Conservation (phyloP, 2,888 invertebrate species). For the Cremastobaeus sp. region DNA sequence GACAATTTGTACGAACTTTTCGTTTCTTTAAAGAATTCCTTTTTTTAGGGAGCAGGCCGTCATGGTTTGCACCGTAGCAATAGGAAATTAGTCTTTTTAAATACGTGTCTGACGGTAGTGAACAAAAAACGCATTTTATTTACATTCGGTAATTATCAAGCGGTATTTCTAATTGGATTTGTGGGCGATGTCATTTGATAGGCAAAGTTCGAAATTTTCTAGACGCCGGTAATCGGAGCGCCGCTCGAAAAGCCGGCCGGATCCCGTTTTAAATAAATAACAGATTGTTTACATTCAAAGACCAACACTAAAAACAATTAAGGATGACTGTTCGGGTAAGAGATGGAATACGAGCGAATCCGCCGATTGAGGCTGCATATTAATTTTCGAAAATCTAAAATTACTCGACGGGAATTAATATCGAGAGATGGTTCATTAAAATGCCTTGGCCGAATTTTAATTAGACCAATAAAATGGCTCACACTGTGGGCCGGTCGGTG, state of each 20-base stretch:
- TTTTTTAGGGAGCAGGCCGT: constrained; percentile 50
- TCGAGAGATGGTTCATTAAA: constrained; percentile 32
- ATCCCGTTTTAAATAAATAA: no score
- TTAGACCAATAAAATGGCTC: constrained; percentile 39
- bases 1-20: constrained; percentile 64
- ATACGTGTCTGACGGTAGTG: constrained; percentile 42
- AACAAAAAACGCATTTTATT: constrained; percentile 53
- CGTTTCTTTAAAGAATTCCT: constrained; percentile 40
- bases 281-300: no score
- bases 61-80: constrained; percentile 58
- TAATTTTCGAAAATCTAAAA: constrained; percentile 21
- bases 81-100: constrained; percentile 58
- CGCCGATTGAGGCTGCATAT: no score
- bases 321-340: no score
- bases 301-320: no score
- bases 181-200: constrained; percentile 5
- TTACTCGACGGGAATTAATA: constrained; percentile 30
- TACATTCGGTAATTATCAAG: constrained; percentile 43
- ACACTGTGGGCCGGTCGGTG: not conserved
- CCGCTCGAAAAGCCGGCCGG: no score
- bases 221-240: not conserved
- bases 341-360: no score
- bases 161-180: constrained; percentile 40
- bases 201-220: not conserved
- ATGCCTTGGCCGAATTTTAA: constrained; percentile 44